Base-by-base conservation (phyloP, 2,113 vertebrate species). In the Gnathonemus echidnorhynchus region DNA sequence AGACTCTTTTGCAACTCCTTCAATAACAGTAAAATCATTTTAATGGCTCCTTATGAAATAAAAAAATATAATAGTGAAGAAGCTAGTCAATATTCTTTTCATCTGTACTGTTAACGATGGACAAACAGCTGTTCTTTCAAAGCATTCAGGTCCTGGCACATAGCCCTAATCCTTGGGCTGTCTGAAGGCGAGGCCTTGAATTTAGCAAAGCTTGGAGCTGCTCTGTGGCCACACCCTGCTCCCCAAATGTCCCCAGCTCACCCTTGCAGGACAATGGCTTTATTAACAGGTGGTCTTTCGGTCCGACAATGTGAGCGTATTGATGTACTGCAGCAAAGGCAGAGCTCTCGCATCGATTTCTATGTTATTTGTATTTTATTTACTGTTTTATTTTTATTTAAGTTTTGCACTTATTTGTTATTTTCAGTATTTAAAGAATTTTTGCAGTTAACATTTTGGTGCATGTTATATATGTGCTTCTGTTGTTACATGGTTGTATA, bases 301-400 rank as follows among this genome's bases (percentile, higher is more conserved):
- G 19, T 87, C 27, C 58, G 62, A 70, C 62, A 70, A 70, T 31
- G 62, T 70, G 11, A 27, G 62, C 3, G 3, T 70, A n/a, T 45
- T 46, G 46, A 77, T 88, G 93, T 94, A 94, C 95, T 94, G 94
- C 91, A 94, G 95, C 93, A 90, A 89, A 88, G 27, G 21, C 88
- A 56, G 24, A 50, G 24, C 19, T 49, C 50, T 84, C 3, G 17
- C 7, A 49, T 53, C 9, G 3, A 83, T 83, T 74, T 89, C 27
- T 27, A 24, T 31, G 5, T 90, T 88, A 11, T 87, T 6, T 86
- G 58, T 90, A 45, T 88, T 88, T 53, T 85, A 77, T 88, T 83
- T 80, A 31, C 53, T 88, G 24, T 49, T 46, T 49, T 45, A 86
- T 49, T 49, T 86, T 45, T 27, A 42, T 85, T n/a, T 27, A 17